phyloP scores from a whole-genome alignment of 2,113 vertebrate species.

The Pelmatolapia mariae region DNA sequence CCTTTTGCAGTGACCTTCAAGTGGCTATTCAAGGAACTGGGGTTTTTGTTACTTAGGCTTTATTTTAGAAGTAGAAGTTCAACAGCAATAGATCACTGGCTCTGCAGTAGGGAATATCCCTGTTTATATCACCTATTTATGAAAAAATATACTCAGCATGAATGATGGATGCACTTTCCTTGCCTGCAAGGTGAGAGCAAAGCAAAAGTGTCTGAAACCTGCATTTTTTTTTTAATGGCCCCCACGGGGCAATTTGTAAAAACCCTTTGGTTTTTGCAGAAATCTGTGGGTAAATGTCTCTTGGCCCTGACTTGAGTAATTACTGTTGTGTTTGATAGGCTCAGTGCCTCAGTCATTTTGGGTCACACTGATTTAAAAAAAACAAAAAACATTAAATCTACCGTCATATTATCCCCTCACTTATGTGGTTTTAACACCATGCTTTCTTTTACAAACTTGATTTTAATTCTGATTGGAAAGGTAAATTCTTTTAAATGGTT shows the following conservation, averaged over 20 bases:
- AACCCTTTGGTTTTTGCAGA: neutral
- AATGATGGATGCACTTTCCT: neutral
- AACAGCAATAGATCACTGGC: neutral
- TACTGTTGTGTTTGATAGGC: neutral
- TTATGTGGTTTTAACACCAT: neutral
- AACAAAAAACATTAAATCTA: fast-evolving
- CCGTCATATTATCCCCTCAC: neutral
- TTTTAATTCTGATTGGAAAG: neutral
- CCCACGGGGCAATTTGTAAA: neutral
- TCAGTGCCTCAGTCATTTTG: neutral
- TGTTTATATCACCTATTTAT: neutral
- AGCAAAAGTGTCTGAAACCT: neutral
- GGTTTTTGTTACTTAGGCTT: neutral
- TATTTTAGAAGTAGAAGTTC: neutral
- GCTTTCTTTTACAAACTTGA: neutral
- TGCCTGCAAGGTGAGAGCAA: neutral
- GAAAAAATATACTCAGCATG: neutral
- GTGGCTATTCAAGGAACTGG: neutral
- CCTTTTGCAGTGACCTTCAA: neutral
- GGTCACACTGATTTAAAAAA: neutral
- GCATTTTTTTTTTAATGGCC: neutral
- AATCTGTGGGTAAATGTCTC: neutral
- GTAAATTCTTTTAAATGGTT: neutral
- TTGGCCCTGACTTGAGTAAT: neutral
- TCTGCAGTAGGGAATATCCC: neutral